These are phyloP conservation scores for Anser cygnoides DNA, from an alignment of 2,113 vertebrate species.

Conservation along the genomic window DNA sequence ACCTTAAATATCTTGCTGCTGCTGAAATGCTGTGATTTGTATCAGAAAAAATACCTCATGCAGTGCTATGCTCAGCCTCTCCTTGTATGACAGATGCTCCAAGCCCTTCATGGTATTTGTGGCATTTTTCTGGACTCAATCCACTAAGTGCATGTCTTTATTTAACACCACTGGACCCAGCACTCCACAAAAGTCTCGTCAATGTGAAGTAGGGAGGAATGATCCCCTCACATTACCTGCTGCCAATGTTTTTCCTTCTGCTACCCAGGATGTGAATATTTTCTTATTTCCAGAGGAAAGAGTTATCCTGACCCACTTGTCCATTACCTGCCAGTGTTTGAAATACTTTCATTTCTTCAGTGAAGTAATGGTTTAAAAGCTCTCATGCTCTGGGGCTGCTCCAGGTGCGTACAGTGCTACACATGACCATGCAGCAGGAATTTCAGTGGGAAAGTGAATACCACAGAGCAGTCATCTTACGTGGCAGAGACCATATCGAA, in stretches of 20 bases:
- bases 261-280: background rate
- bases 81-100: background rate
- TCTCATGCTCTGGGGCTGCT: background rate
- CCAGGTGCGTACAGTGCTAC: background rate
- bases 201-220: background rate
- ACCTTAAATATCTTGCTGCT: background rate
- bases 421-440: background rate
- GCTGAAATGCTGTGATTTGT: background rate
- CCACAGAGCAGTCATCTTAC: background rate
- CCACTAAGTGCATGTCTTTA: background rate
- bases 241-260: background rate
- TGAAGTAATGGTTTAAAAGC: background rate
- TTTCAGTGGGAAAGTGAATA: background rate
- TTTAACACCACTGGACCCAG: background rate
- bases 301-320: background rate
- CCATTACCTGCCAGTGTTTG: background rate
- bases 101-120: background rate
- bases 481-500: background rate
- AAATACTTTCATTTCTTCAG: background rate
- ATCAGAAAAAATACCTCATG: background rate
- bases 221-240: background rate
- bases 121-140: background rate
- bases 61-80: background rate
- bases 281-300: background rate
- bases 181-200: rapidly evolving